A percentile compares a stretch with the other conserved stretches of the same genome.
Evolutionary conservation across 2,888 invertebrate species (phyloP).

Genomic region (Tipula confusa): DNA sequence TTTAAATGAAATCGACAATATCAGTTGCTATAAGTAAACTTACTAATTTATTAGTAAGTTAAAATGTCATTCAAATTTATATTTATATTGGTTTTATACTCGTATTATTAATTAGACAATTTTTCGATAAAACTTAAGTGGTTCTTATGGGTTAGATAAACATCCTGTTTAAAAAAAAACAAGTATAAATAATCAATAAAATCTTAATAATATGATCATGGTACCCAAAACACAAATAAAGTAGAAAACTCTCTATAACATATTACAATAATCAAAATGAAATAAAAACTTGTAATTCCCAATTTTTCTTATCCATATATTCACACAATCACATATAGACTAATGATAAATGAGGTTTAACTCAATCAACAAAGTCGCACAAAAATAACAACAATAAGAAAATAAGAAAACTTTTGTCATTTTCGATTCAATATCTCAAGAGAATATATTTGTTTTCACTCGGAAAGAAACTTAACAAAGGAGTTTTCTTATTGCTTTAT

Average conservation of each 20-base stretch:
- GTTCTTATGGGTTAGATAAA: background rate
- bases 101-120: background rate
- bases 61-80: no score
- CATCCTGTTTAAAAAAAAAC: background rate
- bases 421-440: background rate
- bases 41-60: no score
- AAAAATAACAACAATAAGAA: background rate
- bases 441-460: background rate
- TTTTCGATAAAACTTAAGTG: background rate
- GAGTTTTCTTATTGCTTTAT: background rate
- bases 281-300: slow-evolving; percentile 6
- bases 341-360: background rate
- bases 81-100: no score
- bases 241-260: background rate
- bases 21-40: no score
- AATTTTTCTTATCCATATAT: background rate
- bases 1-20: no score
- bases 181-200: background rate
- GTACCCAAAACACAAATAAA: background rate
- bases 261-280: background rate
- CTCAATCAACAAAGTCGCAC: slow-evolving; percentile 25
- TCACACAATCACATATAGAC: background rate
- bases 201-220: background rate
- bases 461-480: background rate
- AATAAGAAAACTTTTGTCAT: background rate